Evolutionary conservation across 2,888 invertebrate species (phyloP), one percentile per base, ranked within the genome.

Genomic region (Drosophila heteroneura): DNA sequence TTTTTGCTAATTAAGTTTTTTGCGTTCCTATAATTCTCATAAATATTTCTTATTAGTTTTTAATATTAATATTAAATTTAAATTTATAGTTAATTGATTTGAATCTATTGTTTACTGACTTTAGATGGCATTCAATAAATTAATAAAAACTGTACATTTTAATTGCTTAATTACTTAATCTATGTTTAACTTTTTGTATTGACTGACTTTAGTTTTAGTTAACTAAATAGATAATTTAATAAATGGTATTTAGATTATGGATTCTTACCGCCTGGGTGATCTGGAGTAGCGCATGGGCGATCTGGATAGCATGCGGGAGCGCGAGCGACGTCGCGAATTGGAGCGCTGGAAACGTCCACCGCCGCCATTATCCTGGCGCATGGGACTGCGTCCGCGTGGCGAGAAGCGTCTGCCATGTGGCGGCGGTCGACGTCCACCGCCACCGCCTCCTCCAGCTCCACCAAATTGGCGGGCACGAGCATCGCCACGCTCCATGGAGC

Each of bases 251-350:
- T 26, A 16, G 4, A 47, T 9, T 16, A 26, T 47, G 26, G 0
- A 26, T 54, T 53, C 83, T 85, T 89, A 93, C 93, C 93, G 91
- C 79, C 93, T 90, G 28, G 93, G 93, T 6, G 93, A 92, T 62
- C 93, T 89, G n/a, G 92, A 92, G 35, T 92, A 91, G 14, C 92
- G 84, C 85, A 92, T 90, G 35, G 92, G 92, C 5, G 93, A 93
- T 30, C 93, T 88, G 37, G 93, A 93, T 5, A 92, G 85, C 57
- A 92, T 89, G 33, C 92, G 90, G 10, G 93, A 93, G 30, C 93
- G 91, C 6, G 93, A 93, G 16, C 93, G 87, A 16, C 92, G 90
- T 2, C 93, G 82, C 10, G 93, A 92, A 70, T 93, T 89, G 33
- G 93, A 93, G 57, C 93, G 92, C 64, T 92, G 92, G 69, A 89